Conservation (phyloP, 2,888 invertebrate genomes). For the Macrosiphum euphorbiae region DNA sequence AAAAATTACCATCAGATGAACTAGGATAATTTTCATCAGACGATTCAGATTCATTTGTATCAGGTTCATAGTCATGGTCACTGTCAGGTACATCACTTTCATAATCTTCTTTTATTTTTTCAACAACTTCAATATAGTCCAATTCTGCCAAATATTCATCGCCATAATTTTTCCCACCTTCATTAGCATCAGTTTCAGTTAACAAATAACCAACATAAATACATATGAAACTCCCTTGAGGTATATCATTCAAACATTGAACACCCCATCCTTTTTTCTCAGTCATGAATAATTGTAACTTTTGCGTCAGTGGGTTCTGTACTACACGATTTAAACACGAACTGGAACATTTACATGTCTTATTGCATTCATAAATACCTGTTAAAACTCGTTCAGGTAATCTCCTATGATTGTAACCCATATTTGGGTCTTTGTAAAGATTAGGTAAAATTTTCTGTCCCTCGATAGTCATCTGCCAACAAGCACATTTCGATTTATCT, state of each 20-base stretch:
- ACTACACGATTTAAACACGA: conserved; percentile 95
- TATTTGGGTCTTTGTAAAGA: conserved; percentile 70
- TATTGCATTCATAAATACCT: conserved; percentile 97
- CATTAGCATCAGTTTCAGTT: conserved; percentile 89
- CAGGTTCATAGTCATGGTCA: conserved; percentile 62
- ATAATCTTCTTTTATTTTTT: conserved; percentile 83
- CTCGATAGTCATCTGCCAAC: conserved; percentile 89
- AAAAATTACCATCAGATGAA: conserved; percentile 30
- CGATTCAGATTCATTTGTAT: not conserved
- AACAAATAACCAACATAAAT: conserved; percentile 94
- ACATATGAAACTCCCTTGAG: conserved; percentile 94
- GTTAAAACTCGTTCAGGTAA: conserved; percentile 87
- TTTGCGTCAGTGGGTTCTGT: conserved; percentile 89
- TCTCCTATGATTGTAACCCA: conserved; percentile 88
- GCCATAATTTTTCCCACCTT: conserved; percentile 87
- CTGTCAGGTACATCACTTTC: conserved; percentile 67
- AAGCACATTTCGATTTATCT: conserved; percentile 89
- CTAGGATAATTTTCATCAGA: conserved; percentile 23
- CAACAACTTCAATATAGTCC: conserved; percentile 96
- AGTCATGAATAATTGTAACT: conserved; percentile 95
- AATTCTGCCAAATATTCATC: conserved; percentile 98
- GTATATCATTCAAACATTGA: conserved; percentile 93
- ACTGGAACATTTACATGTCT: conserved; percentile 84
- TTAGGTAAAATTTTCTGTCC: conserved; percentile 71
- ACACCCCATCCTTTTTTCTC: conserved; percentile 96